Evolutionary conservation across 1,140 invertebrate species (phyloP).

Genomic region (Stegodyphus mimosarum): DNA sequence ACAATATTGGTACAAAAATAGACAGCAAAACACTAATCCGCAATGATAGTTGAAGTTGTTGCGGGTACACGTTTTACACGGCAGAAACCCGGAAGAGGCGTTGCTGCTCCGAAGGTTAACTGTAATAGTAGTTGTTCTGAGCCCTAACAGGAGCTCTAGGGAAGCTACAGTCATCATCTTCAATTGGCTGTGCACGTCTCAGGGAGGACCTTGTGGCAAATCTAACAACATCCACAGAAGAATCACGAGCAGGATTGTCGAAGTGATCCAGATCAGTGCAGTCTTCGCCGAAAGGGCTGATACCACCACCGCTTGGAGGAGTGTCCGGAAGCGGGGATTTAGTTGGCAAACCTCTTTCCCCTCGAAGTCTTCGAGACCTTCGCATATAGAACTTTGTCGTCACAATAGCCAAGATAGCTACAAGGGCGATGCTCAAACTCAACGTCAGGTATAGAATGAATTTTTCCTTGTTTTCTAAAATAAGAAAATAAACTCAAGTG

Average conservation of each 20-base stretch:
- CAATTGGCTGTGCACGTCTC: conserved; percentile 43
- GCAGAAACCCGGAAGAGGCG: no score
- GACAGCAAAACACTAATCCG: no score
- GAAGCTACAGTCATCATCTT: conserved; percentile 67
- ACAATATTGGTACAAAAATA: no score
- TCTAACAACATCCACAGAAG: conserved; percentile 63
- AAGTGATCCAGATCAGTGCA: conserved; percentile 49
- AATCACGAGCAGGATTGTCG: conserved; percentile 45
- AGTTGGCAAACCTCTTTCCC: conserved; percentile 71
- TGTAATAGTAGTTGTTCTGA: conserved; percentile 72
- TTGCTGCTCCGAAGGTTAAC: conserved; percentile 9
- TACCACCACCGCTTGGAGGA: conserved; percentile 17
- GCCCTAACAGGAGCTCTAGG: conserved; percentile 69
- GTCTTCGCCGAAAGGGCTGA: conserved; percentile 53
- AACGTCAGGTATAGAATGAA: conserved; percentile 82
- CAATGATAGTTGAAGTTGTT: no score
- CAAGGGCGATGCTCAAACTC: conserved; percentile 76
- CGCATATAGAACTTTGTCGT: conserved; percentile 75
- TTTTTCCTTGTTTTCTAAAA: conserved; percentile 80
- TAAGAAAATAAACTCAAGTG: conserved; percentile 27
- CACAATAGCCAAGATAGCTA: conserved; percentile 77
- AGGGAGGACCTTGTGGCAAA: conserved; percentile 63
- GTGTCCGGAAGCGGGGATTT: conserved; percentile 10
- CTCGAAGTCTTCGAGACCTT: conserved; percentile 70
- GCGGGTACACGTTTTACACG: no score